phyloP scores from a whole-genome alignment of 2,888 invertebrate species.

The Acanthosoma haemorrhoidale region DNA sequence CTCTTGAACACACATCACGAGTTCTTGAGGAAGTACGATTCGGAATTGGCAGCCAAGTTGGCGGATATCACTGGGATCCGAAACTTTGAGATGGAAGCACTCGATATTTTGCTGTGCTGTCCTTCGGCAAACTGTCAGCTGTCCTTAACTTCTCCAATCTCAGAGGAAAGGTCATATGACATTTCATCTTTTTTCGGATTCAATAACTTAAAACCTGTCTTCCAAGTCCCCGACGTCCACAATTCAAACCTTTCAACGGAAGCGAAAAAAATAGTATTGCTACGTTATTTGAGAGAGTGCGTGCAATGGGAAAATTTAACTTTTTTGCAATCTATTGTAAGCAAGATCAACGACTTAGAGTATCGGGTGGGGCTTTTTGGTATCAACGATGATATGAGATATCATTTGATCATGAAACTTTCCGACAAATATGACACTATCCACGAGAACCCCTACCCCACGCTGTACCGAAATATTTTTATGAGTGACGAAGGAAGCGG shows the following conservation, averaged over 20 bases:
- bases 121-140: conserved; percentile 22
- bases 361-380: background rate
- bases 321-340: conserved; percentile 3
- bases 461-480: background rate
- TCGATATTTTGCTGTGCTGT: conserved; percentile 15
- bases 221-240: conserved; percentile 25
- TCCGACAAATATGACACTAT: conserved; percentile 15
- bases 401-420: background rate
- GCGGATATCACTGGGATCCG: background rate
- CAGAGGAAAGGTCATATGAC: background rate
- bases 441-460: background rate
- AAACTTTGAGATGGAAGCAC: conserved; percentile 17
- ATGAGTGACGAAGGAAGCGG: background rate
- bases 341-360: conserved; percentile 17
- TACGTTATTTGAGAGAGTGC: conserved; percentile 18
- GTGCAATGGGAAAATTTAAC: conserved; percentile 28
- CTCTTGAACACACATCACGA: background rate
- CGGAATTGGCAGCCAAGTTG: background rate
- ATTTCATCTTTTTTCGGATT: conserved; percentile 4
- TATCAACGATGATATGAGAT: background rate
- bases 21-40: conserved; percentile 16
- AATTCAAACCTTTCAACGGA: background rate
- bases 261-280: background rate
- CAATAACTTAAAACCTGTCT: conserved; percentile 19
- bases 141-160: background rate